These are phyloP conservation scores for Megalops atlanticus DNA, from an alignment of 2,113 vertebrate genomes.

Conservation along the genomic window DNA sequence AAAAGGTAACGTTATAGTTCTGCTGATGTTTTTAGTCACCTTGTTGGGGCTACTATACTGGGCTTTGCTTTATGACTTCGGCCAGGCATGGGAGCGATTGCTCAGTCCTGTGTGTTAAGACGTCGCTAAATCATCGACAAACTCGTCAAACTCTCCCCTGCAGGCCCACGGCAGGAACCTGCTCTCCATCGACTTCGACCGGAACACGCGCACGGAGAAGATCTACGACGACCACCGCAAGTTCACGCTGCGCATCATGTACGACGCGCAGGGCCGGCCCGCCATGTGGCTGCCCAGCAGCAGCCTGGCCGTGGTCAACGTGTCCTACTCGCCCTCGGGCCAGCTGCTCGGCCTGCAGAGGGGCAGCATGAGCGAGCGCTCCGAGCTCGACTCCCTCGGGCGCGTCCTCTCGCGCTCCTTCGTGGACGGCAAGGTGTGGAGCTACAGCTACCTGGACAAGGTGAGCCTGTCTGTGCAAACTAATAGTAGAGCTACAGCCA, in stretches of 20 bases:
- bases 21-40: too few species aligned
- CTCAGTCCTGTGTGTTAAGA: not conserved
- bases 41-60: too few species aligned
- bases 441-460: conserved; percentile 86
- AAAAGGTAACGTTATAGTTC: too few species aligned
- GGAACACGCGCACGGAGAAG: conserved; percentile 86
- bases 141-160: too few species aligned
- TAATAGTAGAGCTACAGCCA: not conserved
- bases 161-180: conserved; percentile 85
- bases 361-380: conserved; percentile 85
- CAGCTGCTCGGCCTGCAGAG: conserved; percentile 81
- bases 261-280: conserved; percentile 81
- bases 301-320: conserved; percentile 82
- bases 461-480: conserved; percentile 57
- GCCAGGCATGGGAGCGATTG: too few species aligned
- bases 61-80: too few species aligned
- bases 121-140: not conserved
- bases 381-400: conserved; percentile 81
- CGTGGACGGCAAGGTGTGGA: conserved; percentile 86
- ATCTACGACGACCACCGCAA: conserved; percentile 89
- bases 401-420: conserved; percentile 81
- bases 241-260: conserved; percentile 84
- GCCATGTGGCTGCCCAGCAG: conserved; percentile 88
- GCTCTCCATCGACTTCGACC: conserved; percentile 85
- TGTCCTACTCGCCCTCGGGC: conserved; percentile 83